Percentiles rank a stretch among this genome's conserved stretches.
phyloP scores from a whole-genome alignment of 2,113 vertebrate species.

The Odontesthes bonariensis region DNA sequence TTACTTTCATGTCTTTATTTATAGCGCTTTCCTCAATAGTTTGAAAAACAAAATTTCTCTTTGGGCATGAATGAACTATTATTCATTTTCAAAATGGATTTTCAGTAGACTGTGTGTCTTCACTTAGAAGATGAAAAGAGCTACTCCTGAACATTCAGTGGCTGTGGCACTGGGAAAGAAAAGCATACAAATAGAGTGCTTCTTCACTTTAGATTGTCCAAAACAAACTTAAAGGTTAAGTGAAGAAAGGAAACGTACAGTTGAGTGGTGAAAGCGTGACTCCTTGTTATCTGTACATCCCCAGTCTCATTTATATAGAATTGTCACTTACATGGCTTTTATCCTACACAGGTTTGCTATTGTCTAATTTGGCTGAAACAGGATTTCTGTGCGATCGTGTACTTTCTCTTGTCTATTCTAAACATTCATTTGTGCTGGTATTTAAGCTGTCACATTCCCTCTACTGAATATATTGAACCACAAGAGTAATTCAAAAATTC shows the following conservation, averaged over 20 bases:
- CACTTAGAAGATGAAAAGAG: too few species aligned
- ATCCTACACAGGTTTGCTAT: not conserved
- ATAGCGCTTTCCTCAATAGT: too few species aligned
- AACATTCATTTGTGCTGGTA: slow-evolving; percentile 12
- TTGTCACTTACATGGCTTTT: not conserved
- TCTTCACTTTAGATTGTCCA: not conserved
- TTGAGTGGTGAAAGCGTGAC: not conserved
- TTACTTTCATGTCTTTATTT: too few species aligned
- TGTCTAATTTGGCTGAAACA: slow-evolving; percentile 12
- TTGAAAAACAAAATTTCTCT: too few species aligned
- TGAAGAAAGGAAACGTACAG: not conserved
- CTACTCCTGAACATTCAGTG: too few species aligned
- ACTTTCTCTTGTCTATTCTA: not conserved
- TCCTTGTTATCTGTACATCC: not conserved
- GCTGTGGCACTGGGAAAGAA: too few species aligned
- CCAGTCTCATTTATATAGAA: not conserved
- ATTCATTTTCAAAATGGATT: too few species aligned
- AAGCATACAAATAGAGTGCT: not conserved
- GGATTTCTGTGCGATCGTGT: not conserved
- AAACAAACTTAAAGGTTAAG: not conserved
- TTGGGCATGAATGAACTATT: too few species aligned
- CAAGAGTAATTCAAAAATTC: too few species aligned
- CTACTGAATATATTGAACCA: too few species aligned
- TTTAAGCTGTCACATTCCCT: slow-evolving; percentile 3
- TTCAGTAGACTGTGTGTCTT: too few species aligned